Conservation (phyloP, 2,797 vertebrate species). For the Varecia variegata region DNA sequence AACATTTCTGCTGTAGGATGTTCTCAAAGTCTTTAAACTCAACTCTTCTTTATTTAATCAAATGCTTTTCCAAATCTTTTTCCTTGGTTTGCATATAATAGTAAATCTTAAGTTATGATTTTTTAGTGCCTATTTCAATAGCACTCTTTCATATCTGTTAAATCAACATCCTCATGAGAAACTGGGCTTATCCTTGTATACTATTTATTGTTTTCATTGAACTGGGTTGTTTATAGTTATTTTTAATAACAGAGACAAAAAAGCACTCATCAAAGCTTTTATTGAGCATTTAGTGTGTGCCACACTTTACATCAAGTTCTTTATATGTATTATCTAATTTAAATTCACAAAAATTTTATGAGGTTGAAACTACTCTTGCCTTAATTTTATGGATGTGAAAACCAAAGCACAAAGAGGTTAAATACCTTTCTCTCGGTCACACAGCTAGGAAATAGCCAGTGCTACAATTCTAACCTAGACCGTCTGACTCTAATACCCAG, state of each 20-base stretch:
- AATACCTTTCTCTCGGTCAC: background rate
- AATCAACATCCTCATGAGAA: background rate
- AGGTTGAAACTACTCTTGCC: background rate
- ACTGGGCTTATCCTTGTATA: background rate
- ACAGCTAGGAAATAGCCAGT: rapidly evolving
- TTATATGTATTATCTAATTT: background rate
- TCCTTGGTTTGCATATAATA: background rate
- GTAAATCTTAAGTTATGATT: background rate
- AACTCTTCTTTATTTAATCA: background rate
- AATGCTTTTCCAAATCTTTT: background rate
- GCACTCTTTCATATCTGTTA: background rate
- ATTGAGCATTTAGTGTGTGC: background rate
- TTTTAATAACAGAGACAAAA: background rate
- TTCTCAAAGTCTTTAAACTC: background rate
- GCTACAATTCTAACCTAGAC: background rate
- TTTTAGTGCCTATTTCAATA: background rate
- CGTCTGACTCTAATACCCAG: background rate
- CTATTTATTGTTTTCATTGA: background rate
- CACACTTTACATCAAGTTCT: background rate
- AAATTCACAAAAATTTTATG: background rate
- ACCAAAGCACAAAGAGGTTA: background rate
- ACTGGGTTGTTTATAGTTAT: background rate
- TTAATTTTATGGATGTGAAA: background rate
- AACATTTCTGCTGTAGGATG: background rate
- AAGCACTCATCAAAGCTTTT: background rate